Base-by-base conservation (phyloP, 2,888 invertebrate species). In the Drosophila helvetica region DNA sequence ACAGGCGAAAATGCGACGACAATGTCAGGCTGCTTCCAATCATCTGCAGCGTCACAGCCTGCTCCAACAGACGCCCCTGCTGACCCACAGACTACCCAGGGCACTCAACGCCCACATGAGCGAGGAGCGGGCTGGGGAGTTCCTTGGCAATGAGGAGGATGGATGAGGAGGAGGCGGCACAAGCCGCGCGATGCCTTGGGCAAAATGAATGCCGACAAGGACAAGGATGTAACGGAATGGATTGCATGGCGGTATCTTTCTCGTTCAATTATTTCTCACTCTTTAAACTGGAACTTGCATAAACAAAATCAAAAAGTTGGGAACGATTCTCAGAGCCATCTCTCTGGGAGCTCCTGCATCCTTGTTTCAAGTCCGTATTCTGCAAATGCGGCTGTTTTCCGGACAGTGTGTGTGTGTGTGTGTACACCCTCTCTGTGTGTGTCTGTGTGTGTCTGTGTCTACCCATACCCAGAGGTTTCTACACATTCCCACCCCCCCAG, bases 181-280 rank as follows among this genome's bases (percentile, higher is more conserved):
- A 93, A 95, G 76, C 92, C 97, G 52, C 93, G 95, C 65, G 92
- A 92, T 51, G 96, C 96, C 1, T 91, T 97, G 48, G 94, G 95
- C 79, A 95, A 96, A 90, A 95, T 94, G 89, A 95, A 96, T 87
- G 96, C 96, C 0, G 94, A 95, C 83, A 93, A 94, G 88, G 93
- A 95, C 62, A 96, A 96, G 91, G 67, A 95, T 95, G 88, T 96
- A 95, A n/a, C n/a, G n/a, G n/a, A n/a, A n/a, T n/a, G n/a, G n/a
- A n/a, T n/a, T n/a, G n/a, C n/a, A n/a, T n/a, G n/a, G n/a, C n/a
- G n/a, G n/a, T n/a, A n/a, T n/a, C n/a, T n/a, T n/a, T 9, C 3
- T 9, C 30, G 30, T 30, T 9, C 9, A 9, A 2, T 30, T 30
- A 10, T 30, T 30, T 3, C 30, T 10, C 10, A 10, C 1, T 30